Evolutionary conservation across 2,113 vertebrate genomes (phyloP).

Genomic region (Rafetus swinhoei): DNA sequence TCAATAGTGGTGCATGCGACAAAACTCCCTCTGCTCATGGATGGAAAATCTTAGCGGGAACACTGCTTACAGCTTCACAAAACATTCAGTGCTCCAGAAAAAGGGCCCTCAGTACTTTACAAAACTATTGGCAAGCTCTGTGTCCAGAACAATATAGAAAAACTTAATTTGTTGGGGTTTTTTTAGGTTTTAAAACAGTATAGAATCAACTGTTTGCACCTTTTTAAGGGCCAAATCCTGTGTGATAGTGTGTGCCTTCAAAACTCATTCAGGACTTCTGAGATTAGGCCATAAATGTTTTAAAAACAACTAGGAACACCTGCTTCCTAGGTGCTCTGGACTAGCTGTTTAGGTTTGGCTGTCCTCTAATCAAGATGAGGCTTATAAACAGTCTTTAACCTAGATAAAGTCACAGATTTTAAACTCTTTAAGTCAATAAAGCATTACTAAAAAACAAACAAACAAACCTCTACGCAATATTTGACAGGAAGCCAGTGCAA

Average conservation of each 20-base stretch:
- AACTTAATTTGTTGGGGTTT: not conserved
- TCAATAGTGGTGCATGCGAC: too few species aligned
- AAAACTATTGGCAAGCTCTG: not conserved
- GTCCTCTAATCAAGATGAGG: not conserved
- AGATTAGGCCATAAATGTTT: not conserved
- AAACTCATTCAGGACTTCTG: not conserved
- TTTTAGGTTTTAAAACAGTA: not conserved
- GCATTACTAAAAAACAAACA: rapidly evolving
- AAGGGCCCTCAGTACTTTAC: not conserved
- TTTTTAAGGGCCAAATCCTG: rapidly evolving
- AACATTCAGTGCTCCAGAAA: not conserved
- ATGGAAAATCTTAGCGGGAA: too few species aligned
- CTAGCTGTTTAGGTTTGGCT: not conserved
- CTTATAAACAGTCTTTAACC: not conserved
- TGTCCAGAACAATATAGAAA: not conserved
- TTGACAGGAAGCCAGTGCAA: conserved; percentile 48
- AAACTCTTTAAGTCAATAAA: not conserved
- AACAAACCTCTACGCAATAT: not conserved
- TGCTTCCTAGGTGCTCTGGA: not conserved
- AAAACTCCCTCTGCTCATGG: not conserved
- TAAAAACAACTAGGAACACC: not conserved
- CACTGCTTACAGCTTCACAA: not conserved
- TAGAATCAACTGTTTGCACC: rapidly evolving
- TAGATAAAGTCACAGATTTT: not conserved
- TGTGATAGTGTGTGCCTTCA: not conserved